phyloP scores from a whole-genome alignment of 2,797 vertebrate species.

The Phalloptychus januarius region DNA sequence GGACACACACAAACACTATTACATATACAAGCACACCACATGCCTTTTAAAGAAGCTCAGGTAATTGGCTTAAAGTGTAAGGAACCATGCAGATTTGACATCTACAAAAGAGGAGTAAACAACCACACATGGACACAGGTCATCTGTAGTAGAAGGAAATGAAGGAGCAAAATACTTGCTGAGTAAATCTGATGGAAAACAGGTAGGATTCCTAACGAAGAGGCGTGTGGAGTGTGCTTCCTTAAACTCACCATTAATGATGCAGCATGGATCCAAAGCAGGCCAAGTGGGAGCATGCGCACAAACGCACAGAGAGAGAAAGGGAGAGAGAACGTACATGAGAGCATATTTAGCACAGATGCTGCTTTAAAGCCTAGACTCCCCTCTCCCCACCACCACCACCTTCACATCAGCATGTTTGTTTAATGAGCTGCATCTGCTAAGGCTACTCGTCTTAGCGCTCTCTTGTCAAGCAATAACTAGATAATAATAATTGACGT shows the following conservation, averaged over 20 bases:
- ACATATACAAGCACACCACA: conserved; percentile 43
- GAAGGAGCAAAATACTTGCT: neutral
- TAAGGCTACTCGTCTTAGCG: neutral
- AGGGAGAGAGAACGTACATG: neutral
- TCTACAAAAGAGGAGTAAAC: conserved; percentile 42
- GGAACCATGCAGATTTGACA: conserved; percentile 60
- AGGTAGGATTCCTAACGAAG: neutral
- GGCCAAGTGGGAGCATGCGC: conserved; percentile 19
- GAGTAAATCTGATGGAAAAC: neutral
- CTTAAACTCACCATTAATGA: conserved; percentile 67
- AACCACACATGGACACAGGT: conserved; percentile 10
- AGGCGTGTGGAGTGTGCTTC: conserved; percentile 16
- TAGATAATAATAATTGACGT: no score
- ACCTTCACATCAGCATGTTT: conserved; percentile 11
- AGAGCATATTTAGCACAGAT: conserved; percentile 23
- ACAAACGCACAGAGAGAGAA: conserved; percentile 36
- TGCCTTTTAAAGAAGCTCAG: conserved; percentile 67
- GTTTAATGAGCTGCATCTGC: conserved; percentile 25
- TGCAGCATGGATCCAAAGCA: conserved; percentile 42
- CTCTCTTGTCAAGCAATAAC: neutral
- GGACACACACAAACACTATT: conserved; percentile 29
- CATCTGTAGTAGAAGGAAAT: neutral
- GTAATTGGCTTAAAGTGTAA: conserved; percentile 72
- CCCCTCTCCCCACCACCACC: neutral
- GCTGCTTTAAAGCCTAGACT: conserved; percentile 10